Evolutionary conservation across 2,113 vertebrate species (phyloP).

Genomic region (Oreochromis tanganicae): DNA sequence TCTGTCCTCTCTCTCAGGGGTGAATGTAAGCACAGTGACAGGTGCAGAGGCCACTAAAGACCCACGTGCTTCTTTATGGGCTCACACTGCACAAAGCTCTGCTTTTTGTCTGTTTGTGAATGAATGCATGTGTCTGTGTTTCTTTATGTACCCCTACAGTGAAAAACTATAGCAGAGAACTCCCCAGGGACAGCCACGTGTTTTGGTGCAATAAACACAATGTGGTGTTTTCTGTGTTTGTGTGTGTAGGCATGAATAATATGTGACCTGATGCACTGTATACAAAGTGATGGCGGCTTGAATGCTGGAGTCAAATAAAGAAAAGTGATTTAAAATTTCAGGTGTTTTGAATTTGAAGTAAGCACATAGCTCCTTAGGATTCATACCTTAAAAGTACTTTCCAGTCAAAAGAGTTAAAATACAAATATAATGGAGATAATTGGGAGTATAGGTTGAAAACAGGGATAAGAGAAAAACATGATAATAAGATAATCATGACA

Average conservation of each 20-base stretch:
- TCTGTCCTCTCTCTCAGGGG: slow-evolving; percentile 1
- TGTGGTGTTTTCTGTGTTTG: slow-evolving; percentile 43
- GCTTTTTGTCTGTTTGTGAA: slow-evolving; percentile 1
- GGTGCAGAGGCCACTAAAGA: slow-evolving; percentile 53
- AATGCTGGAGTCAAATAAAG: background rate
- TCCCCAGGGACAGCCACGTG: slow-evolving; percentile 36
- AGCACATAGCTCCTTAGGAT: background rate
- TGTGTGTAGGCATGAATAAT: slow-evolving; percentile 27
- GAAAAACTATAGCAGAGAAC: slow-evolving; percentile 41
- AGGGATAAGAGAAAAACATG: background rate
- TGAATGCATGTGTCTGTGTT: background rate
- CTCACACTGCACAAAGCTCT: slow-evolving; percentile 2
- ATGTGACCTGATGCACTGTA: slow-evolving; percentile 45
- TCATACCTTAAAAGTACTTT: accelerated
- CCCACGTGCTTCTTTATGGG: slow-evolving; percentile 35
- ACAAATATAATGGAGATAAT: background rate
- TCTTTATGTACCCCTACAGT: slow-evolving; percentile 33
- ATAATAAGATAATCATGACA: background rate
- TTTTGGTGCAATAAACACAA: slow-evolving; percentile 42
- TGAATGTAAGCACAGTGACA: slow-evolving; percentile 58
- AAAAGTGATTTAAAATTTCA: background rate
- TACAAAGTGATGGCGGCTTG: slow-evolving; percentile 34
- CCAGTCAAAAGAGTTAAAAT: background rate
- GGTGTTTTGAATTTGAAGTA: background rate
- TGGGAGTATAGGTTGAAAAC: accelerated